Evolutionary conservation across 2,797 vertebrate species (phyloP).

Genomic region (Oreochromis grahami): DNA sequence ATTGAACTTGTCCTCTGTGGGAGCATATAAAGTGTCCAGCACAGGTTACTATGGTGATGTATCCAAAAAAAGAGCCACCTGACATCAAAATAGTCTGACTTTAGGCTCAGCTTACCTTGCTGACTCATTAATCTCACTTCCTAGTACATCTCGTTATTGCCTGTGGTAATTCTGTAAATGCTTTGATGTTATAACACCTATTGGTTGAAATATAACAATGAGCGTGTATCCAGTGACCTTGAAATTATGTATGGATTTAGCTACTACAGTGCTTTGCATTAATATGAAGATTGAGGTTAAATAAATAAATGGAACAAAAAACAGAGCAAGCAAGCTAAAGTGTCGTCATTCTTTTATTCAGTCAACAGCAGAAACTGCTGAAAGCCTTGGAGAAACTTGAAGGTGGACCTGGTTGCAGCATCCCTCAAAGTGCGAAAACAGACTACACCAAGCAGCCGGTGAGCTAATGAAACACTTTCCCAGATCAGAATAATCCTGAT

Average conservation of each 20-base stretch:
- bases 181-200: not conserved
- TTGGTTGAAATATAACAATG: not conserved
- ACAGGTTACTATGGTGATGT: not conserved
- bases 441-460: conserved; percentile 51
- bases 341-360: conserved; percentile 64
- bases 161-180: not conserved
- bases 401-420: conserved; percentile 30
- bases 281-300: conserved; percentile 4
- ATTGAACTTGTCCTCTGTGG: not conserved
- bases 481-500: not conserved
- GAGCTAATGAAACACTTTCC: conserved; percentile 31
- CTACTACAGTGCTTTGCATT: not conserved
- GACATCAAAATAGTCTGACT: not conserved
- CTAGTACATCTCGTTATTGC: not conserved
- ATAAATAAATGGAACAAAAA: not conserved
- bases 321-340: conserved; percentile 3
- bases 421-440: conserved; percentile 36
- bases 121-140: not conserved
- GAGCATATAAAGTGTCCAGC: not conserved
- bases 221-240: not conserved
- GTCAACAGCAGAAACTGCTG: conserved; percentile 84
- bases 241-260: not conserved
- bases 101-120: not conserved
- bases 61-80: not conserved
- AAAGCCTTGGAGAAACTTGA: conserved; percentile 79